Conservation (phyloP, 2,888 invertebrate species). For the Lepidocyrtinus sp. region DNA sequence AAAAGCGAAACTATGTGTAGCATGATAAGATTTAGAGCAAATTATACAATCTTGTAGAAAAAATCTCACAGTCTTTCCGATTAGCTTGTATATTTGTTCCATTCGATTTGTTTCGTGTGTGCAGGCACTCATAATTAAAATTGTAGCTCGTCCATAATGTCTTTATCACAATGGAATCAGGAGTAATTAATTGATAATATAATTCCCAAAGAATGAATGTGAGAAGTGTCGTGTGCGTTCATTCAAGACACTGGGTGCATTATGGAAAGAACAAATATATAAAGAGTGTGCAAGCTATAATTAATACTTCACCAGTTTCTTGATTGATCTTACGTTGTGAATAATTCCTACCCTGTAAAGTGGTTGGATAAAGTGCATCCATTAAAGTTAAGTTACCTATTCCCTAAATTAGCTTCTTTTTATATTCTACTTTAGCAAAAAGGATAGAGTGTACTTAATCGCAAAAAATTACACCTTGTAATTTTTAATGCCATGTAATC, state of each 20-base stretch:
- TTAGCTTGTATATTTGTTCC: neutral
- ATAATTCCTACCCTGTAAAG: neutral
- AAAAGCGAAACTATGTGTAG: neutral
- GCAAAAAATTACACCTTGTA: conserved; percentile 9
- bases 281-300: conserved; percentile 23
- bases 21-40: neutral
- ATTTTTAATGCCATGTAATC: conserved; percentile 10
- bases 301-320: conserved; percentile 47
- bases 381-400: neutral
- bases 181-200: conserved; percentile 34
- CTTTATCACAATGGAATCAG: conserved; percentile 39
- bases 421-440: neutral
- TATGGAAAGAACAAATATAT: conserved; percentile 9
- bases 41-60: neutral
- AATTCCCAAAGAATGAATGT: neutral
- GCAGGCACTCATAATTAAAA: conserved; percentile 37
- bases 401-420: conserved; percentile 10
- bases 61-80: conserved; percentile 2
- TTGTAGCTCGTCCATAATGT: conserved; percentile 12
- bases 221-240: neutral
- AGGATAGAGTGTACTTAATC: conserved; percentile 5
- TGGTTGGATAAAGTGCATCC: neutral
- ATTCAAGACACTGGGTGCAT: conserved; percentile 1
- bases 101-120: neutral
- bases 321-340: neutral